Percentiles rank a stretch among this genome's conserved stretches.
Conservation (phyloP, 2,797 vertebrate genomes). For the Gallinago solitaria region DNA sequence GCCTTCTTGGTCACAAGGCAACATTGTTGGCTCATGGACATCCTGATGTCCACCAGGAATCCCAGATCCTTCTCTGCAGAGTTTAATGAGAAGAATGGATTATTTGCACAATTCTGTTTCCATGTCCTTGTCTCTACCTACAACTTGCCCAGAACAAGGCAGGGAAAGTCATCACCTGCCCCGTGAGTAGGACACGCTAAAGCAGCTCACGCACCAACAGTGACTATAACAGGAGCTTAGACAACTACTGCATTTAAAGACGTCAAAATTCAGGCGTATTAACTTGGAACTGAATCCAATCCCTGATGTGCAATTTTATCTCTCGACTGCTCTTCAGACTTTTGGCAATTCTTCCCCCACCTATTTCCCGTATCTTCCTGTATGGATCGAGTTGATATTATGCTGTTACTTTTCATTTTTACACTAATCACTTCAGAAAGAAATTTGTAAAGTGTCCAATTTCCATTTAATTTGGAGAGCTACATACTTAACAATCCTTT, state of each 20-base stretch:
- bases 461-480: neutral
- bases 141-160: neutral
- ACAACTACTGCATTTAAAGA: neutral
- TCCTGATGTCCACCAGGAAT: neutral
- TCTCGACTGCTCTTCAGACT: neutral
- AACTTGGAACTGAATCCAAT: neutral
- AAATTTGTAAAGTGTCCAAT: neutral
- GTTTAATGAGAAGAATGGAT: neutral
- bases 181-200: neutral
- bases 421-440: neutral
- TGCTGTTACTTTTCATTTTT: neutral
- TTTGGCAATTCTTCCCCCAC: neutral
- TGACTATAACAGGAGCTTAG: rapidly evolving
- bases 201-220: neutral
- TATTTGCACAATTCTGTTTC: rapidly evolving
- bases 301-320: neutral
- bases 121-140: neutral
- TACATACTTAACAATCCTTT: neutral
- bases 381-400: neutral
- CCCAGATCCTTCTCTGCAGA: neutral
- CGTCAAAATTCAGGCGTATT: neutral
- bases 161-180: neutral
- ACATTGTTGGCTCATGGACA: neutral
- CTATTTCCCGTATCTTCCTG: neutral
- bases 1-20: neutral